Evolutionary conservation across 2,113 vertebrate species (phyloP).

Genomic region (Athene noctua): DNA sequence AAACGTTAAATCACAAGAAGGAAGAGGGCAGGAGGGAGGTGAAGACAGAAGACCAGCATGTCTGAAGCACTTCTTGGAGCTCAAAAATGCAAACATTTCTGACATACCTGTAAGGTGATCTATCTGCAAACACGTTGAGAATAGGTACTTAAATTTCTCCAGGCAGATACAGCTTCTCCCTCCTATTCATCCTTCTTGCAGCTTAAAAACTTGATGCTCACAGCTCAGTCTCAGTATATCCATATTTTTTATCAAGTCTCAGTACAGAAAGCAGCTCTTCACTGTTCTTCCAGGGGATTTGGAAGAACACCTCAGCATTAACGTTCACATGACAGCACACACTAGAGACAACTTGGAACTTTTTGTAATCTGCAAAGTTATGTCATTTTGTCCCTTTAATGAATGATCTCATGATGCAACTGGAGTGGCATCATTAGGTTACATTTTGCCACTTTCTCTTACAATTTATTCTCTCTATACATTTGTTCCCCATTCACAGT

Average conservation of each 20-base stretch:
- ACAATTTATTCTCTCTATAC: background rate
- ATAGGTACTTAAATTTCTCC: background rate
- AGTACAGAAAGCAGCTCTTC: background rate
- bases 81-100: slow-evolving; percentile 3
- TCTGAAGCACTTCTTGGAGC: background rate
- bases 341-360: background rate
- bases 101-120: background rate
- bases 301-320: background rate
- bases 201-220: background rate
- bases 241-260: background rate
- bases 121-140: background rate
- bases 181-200: background rate
- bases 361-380: background rate
- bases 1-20: background rate
- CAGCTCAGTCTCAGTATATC: background rate
- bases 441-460: background rate
- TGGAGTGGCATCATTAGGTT: background rate
- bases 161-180: background rate
- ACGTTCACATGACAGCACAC: background rate
- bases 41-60: background rate
- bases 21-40: background rate
- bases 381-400: background rate
- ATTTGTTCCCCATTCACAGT: background rate
- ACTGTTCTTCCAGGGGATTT: background rate
- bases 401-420: background rate